phyloP scores from a whole-genome alignment of 2,888 invertebrate species.

The Kuschelorhynchus macadamiae region DNA sequence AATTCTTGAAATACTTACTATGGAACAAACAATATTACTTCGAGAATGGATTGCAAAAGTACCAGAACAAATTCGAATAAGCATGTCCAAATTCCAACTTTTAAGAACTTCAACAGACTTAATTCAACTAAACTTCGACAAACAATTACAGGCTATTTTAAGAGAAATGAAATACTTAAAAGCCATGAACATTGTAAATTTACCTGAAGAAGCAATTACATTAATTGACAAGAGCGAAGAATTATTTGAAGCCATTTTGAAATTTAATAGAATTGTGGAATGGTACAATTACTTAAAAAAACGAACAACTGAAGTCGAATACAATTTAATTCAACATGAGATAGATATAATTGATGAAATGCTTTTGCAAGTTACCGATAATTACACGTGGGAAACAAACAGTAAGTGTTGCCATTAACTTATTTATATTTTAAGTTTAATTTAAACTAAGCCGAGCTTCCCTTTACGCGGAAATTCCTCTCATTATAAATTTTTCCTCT shows the following conservation, averaged over 20 bases:
- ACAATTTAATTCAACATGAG: slow-evolving; percentile 82
- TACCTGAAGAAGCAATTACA: slow-evolving; percentile 74
- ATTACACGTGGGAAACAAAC: slow-evolving; percentile 85
- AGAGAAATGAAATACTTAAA: slow-evolving; percentile 82
- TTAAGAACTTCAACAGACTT: slow-evolving; percentile 70
- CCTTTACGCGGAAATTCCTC: too few relatives aligned
- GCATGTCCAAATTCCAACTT: slow-evolving; percentile 76
- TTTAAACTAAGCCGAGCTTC: too few relatives aligned
- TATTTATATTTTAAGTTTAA: neutral
- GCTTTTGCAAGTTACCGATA: slow-evolving; percentile 78
- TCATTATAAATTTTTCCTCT: too few relatives aligned
- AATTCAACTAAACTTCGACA: slow-evolving; percentile 77
- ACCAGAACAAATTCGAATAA: slow-evolving; percentile 75
- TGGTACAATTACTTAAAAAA: slow-evolving; percentile 88
- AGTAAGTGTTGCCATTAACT: slow-evolving; percentile 73
- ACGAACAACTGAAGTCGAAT: slow-evolving; percentile 83
- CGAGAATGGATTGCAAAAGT: slow-evolving; percentile 79
- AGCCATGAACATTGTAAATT: slow-evolving; percentile 73
- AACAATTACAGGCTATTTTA: slow-evolving; percentile 75
- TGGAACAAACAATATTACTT: slow-evolving; percentile 76
- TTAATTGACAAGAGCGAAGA: slow-evolving; percentile 80
- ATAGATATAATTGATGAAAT: slow-evolving; percentile 80
- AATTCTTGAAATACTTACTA: slow-evolving; percentile 76
- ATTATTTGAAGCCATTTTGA: slow-evolving; percentile 70
- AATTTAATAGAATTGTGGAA: slow-evolving; percentile 74